Evolutionary conservation across 2,113 vertebrate genomes (phyloP).

Genomic region (Neotoma lepida): DNA sequence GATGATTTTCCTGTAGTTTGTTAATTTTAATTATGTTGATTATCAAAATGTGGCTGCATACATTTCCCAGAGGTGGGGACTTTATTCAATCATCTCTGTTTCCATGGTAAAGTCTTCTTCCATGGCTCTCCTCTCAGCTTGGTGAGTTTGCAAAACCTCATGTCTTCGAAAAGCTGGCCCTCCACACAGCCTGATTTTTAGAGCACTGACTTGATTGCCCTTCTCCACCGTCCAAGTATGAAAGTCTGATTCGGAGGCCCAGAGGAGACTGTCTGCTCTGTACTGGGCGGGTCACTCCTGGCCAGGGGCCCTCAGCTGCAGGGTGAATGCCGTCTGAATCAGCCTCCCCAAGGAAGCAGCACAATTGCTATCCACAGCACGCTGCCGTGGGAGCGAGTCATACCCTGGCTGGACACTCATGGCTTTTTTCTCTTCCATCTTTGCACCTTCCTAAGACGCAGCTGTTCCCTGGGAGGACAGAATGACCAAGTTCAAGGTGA

Average conservation of each 20-base stretch:
- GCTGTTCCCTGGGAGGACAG: background rate
- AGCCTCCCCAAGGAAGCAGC: background rate
- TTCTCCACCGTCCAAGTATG: background rate
- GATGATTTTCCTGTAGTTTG: no score
- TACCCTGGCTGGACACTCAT: background rate
- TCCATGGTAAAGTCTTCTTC: background rate
- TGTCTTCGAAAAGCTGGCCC: background rate
- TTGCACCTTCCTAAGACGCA: background rate
- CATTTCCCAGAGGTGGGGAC: background rate
- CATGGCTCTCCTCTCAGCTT: background rate
- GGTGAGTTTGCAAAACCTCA: background rate
- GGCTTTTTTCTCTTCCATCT: background rate
- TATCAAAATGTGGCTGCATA: background rate
- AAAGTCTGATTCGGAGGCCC: background rate
- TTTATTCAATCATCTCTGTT: background rate
- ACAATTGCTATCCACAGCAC: no score
- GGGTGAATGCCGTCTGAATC: background rate
- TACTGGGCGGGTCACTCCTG: background rate
- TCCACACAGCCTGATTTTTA: background rate
- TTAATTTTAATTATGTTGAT: background rate
- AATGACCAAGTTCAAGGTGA: conserved; percentile 73
- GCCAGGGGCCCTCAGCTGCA: background rate
- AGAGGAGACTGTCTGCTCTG: background rate
- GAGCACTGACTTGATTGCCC: background rate
- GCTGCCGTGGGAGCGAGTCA: background rate